Conservation (phyloP, 2,113 vertebrate species). For the Ageneiosus marmoratus region DNA sequence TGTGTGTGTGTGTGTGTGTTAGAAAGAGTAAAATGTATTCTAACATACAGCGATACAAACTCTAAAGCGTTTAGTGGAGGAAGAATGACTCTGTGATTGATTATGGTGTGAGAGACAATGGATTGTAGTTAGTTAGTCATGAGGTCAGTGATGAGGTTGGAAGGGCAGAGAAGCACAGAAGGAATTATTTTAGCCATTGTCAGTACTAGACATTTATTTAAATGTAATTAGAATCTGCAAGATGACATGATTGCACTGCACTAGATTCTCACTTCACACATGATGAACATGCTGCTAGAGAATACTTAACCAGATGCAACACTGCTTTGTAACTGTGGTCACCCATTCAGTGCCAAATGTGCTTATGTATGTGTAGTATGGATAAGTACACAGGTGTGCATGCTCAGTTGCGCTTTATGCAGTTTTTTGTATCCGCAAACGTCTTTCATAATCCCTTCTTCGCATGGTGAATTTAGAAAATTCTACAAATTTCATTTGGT, state of each 20-base stretch:
- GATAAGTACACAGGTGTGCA: conserved; percentile 42
- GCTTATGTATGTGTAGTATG: neutral
- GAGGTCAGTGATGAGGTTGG: neutral
- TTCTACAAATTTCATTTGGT: too few species aligned
- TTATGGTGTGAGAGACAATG: neutral
- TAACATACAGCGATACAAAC: neutral
- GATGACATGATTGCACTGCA: conserved; percentile 45
- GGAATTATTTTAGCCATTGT: neutral
- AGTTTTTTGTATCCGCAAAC: conserved; percentile 17
- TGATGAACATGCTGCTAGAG: conserved; percentile 32
- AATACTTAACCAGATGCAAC: conserved; percentile 46
- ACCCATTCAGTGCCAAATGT: conserved; percentile 36
- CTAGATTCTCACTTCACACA: conserved; percentile 41
- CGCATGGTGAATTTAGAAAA: too few species aligned
- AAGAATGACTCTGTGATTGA: neutral
- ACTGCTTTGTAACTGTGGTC: conserved; percentile 43
- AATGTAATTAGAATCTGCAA: conserved; percentile 28
- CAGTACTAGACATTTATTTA: neutral
- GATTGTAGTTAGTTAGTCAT: neutral
- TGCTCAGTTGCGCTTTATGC: conserved; percentile 22
- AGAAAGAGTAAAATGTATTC: neutral
- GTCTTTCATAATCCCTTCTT: neutral
- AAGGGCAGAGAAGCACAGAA: neutral
- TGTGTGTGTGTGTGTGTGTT: neutral
- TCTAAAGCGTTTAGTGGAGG: neutral